A percentile compares a stretch with the other conserved stretches of the same genome.
These are phyloP conservation scores for Sinocyclocheilus rhinocerous DNA, from an alignment of 2,113 vertebrate genomes.

Conservation along the genomic window DNA sequence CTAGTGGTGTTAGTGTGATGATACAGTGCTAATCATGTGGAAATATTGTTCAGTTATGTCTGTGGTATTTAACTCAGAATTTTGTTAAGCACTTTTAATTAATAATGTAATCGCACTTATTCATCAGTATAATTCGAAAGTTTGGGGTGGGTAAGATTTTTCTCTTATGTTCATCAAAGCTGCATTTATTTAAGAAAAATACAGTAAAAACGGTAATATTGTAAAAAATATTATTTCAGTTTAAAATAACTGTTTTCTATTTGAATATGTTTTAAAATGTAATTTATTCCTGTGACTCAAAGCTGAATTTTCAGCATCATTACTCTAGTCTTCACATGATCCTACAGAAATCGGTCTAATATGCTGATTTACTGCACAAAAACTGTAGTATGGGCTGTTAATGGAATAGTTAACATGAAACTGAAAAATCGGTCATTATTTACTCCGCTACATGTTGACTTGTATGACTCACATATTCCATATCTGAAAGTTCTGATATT, in stretches of 20 bases:
- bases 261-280: background rate
- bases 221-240: background rate
- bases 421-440: background rate
- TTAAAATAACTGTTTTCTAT: background rate
- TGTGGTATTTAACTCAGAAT: background rate
- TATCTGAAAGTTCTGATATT: background rate
- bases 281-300: no score
- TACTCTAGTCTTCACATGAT: no score
- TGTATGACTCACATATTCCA: background rate
- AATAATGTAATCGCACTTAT: background rate
- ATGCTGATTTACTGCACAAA: background rate
- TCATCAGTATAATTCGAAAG: background rate
- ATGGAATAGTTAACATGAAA: background rate
- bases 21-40: background rate
- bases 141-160: background rate
- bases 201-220: background rate
- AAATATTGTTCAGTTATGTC: conserved; percentile 20
- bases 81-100: background rate
- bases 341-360: no score
- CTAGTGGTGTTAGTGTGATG: background rate
- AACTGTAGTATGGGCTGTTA: background rate
- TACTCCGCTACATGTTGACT: background rate
- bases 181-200: background rate
- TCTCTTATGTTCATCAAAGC: background rate
- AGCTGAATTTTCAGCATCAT: background rate